Conservation (phyloP, 1,140 invertebrate genomes). For the Stenopsyche tienmushanensis region DNA sequence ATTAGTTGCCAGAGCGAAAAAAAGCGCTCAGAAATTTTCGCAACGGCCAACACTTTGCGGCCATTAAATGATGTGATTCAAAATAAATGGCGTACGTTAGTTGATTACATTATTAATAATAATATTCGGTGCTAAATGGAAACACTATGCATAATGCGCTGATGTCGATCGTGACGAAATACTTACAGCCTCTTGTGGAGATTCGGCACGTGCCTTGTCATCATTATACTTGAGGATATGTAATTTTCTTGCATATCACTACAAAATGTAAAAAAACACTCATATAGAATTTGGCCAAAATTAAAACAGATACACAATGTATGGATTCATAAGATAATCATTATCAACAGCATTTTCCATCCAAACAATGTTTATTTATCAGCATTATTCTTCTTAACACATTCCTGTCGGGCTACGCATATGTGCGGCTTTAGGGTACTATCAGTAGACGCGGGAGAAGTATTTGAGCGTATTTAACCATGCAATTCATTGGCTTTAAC, state of each 20-base stretch:
- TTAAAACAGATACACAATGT: no score
- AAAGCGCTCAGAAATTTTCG: conserved; percentile 5
- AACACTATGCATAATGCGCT: conserved; percentile 1
- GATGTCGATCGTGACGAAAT: not conserved
- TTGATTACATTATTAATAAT: conserved; percentile 21
- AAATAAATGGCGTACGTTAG: conserved; percentile 12
- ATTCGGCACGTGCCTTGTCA: conserved; percentile 14
- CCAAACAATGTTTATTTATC: no score
- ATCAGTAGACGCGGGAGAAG: no score
- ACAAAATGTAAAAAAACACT: no score
- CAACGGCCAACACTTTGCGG: conserved; percentile 13
- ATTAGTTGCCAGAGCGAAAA: not conserved
- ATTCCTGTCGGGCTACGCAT: no score
- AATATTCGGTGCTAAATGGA: conserved; percentile 17
- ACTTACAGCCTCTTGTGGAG: not conserved
- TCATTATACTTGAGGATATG: conserved; percentile 6
- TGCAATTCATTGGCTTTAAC: no score
- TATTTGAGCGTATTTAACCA: no score
- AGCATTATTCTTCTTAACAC: no score
- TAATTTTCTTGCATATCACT: not conserved
- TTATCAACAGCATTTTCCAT: no score
- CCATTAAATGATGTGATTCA: conserved; percentile 6
- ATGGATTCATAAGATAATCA: no score
- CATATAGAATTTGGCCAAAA: no score
- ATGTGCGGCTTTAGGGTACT: no score